Conservation (phyloP, 2,113 vertebrate genomes). For the Rhinolophus sinicus region DNA sequence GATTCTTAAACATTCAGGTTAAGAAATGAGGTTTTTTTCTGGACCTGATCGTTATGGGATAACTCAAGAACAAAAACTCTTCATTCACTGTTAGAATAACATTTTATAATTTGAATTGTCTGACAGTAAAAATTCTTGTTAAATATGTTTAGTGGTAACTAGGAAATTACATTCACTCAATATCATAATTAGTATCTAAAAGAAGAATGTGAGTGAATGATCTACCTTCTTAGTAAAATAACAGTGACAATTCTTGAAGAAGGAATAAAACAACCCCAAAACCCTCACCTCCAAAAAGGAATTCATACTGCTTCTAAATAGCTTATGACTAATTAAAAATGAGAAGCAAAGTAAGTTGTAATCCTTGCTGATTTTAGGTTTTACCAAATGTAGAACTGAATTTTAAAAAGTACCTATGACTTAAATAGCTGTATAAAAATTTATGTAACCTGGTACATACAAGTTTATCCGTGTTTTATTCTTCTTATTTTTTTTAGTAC, state of each 20-base stretch:
- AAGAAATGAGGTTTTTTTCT: not conserved
- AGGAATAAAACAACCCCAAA: not conserved
- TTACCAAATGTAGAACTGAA: not conserved
- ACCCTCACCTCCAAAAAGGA: not conserved
- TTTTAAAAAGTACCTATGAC: not conserved
- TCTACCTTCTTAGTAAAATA: not conserved
- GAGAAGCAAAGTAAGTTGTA: not conserved
- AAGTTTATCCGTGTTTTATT: not conserved
- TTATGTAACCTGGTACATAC: not conserved
- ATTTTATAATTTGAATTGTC: not conserved
- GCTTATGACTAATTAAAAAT: not conserved
- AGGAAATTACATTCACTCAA: not conserved
- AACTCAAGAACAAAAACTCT: not conserved
- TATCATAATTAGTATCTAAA: not conserved
- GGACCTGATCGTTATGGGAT: not conserved
- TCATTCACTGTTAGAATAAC: not conserved
- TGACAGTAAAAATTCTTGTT: not conserved
- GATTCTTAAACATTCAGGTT: not conserved
- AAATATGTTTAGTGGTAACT: slow-evolving; percentile 7
- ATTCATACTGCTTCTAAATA: not conserved
- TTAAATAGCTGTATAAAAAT: not conserved
- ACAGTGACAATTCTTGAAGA: not conserved
- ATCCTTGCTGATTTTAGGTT: not conserved
- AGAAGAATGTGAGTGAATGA: not conserved
- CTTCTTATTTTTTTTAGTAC: not conserved